Conservation (phyloP, 2,888 invertebrate genomes). For the Chironomus tentans region DNA sequence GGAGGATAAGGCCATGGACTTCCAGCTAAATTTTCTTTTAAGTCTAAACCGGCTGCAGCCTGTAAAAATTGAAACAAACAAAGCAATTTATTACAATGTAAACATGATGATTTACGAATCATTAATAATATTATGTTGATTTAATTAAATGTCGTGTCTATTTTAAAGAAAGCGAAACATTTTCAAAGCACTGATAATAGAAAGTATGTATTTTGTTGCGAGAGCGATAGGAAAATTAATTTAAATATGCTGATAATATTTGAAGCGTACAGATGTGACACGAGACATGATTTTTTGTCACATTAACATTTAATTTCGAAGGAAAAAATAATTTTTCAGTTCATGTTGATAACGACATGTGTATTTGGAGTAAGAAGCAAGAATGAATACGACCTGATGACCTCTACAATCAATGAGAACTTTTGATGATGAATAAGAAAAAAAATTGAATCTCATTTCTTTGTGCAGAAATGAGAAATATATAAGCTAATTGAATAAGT, state of each 20-base stretch:
- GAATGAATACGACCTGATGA: not conserved
- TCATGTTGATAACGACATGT: not conserved
- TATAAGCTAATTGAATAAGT: not conserved
- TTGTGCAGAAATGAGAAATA: not conserved
- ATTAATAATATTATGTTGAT: no score
- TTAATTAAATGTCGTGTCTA: no score
- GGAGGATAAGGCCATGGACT: slow-evolving; percentile 86
- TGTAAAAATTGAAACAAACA: slow-evolving; percentile 39
- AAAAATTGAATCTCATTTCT: no score
- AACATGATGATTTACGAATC: not conserved
- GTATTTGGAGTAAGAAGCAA: no score
- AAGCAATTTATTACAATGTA: not conserved
- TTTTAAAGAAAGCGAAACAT: not conserved
- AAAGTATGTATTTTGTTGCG: not conserved
- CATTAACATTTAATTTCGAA: not conserved
- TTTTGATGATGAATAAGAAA: no score
- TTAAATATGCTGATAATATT: not conserved
- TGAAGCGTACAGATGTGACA: no score
- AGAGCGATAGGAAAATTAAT: not conserved
- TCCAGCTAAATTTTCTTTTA: slow-evolving; percentile 76
- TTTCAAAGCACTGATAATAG: not conserved
- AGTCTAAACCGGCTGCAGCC: slow-evolving; percentile 79
- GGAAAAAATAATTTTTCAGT: not conserved
- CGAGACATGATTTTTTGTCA: not conserved
- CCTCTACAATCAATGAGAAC: not conserved